phyloP scores from a whole-genome alignment of 53 echinoderm and acorn worm species.

The Echinometra lucunter region DNA sequence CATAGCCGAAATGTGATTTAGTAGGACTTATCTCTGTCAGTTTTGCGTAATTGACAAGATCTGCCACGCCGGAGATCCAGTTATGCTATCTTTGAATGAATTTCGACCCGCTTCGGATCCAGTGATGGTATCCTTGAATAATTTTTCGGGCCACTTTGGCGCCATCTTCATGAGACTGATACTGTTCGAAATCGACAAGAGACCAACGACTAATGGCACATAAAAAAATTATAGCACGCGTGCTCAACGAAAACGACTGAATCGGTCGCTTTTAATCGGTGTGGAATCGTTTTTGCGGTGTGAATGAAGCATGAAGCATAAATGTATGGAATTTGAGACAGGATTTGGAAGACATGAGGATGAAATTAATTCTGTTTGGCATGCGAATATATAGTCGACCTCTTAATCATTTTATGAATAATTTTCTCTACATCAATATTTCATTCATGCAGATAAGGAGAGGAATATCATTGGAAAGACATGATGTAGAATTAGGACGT shows the following conservation, averaged over 20 bases:
- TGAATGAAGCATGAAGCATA: not conserved
- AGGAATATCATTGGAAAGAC: not conserved
- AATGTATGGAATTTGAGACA: not conserved
- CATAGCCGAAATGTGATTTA: not conserved
- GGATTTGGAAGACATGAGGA: not conserved
- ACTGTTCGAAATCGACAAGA: too few species aligned
- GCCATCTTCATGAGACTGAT: too few species aligned
- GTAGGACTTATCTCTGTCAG: not conserved
- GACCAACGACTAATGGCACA: too few species aligned
- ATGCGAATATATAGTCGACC: not conserved
- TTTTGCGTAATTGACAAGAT: slow-evolving; percentile 28
- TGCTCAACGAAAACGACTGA: too few species aligned
- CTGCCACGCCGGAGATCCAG: not conserved
- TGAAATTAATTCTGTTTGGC: not conserved
- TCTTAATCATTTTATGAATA: not conserved
- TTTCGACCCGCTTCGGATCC: not conserved
- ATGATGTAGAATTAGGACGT: not conserved
- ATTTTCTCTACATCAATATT: not conserved
- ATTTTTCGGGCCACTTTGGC: not conserved
- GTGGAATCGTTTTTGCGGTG: too few species aligned
- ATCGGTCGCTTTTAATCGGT: too few species aligned
- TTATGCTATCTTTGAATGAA: slow-evolving; percentile 20
- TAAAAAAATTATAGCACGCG: too few species aligned
- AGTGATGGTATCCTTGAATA: slow-evolving; percentile 2
- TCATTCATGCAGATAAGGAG: too few species aligned